phyloP scores from a whole-genome alignment of 1,140 invertebrate genomes.

The Drepana arcuata region DNA sequence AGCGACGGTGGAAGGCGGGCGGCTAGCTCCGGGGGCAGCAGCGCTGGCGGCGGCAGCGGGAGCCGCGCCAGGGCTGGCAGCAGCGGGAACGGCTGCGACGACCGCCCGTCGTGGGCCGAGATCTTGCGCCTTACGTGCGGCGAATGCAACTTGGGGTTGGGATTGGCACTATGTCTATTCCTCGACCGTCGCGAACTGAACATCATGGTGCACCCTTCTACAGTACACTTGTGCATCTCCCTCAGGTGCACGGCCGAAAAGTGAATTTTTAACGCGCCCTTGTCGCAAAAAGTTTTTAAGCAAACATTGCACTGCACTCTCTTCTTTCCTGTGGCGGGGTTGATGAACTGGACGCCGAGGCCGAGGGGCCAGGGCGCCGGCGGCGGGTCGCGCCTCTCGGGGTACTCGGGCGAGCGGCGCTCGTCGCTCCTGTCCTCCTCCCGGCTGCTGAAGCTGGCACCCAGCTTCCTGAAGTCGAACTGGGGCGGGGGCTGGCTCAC shows the following conservation, averaged over 20 bases:
- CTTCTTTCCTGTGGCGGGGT: conserved; percentile 94
- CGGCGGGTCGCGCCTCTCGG: conserved; percentile 50
- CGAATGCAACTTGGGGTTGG: conserved; percentile 98
- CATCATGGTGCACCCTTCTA: conserved; percentile 85
- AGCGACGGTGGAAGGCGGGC: conserved; percentile 75
- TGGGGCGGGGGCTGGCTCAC: conserved; percentile 54
- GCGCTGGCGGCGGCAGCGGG: conserved; percentile 48
- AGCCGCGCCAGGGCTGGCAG: conserved; percentile 74
- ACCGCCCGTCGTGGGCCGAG: conserved; percentile 92
- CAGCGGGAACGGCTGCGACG: conserved; percentile 86
- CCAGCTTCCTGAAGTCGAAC: conserved; percentile 70
- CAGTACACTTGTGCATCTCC: conserved; percentile 85
- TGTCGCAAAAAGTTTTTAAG: conserved; percentile 99
- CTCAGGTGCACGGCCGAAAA: conserved; percentile 94
- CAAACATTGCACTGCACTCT: conserved; percentile 98
- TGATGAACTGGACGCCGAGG: conserved; percentile 90
- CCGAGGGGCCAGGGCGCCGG: conserved; percentile 80
- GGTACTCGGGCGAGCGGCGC: conserved; percentile 47
- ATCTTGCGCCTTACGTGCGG: conserved; percentile 93
- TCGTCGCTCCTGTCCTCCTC: conserved; percentile 54
- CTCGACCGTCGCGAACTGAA: conserved; percentile 84
- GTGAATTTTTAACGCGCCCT: conserved; percentile 99
- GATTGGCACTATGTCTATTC: conserved; percentile 92
- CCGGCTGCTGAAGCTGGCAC: conserved; percentile 64
- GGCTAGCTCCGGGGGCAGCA: conserved; percentile 62